Percentiles rank a stretch among this genome's conserved stretches.
These are phyloP conservation scores for Kuschelorhynchus macadamiae DNA, from an alignment of 2,888 invertebrate species.

Conservation along the genomic window DNA sequence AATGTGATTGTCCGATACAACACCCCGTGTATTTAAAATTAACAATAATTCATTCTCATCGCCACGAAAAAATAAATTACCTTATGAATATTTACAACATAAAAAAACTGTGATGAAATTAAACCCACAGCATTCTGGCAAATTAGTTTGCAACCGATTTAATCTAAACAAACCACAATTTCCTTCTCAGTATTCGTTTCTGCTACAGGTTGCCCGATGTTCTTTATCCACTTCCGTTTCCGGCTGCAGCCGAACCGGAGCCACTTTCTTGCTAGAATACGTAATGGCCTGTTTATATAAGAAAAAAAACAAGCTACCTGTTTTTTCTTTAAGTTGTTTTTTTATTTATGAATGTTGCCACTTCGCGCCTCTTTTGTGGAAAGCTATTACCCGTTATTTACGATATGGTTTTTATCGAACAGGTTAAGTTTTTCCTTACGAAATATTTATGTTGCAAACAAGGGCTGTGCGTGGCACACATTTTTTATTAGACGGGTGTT, in stretches of 20 bases:
- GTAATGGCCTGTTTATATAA: constrained; percentile 27
- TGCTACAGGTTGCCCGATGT: constrained; percentile 7
- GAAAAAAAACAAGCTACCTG: constrained; percentile 30
- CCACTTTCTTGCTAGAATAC: constrained; percentile 30
- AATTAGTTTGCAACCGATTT: too few relatives aligned
- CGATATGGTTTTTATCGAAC: constrained; percentile 32
- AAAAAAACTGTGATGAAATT: too few relatives aligned
- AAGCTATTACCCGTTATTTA: constrained; percentile 40
- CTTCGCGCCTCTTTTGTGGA: constrained; percentile 36
- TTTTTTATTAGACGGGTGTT: not conserved
- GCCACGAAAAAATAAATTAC: too few relatives aligned
- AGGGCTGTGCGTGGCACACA: constrained; percentile 17
- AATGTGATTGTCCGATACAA: too few relatives aligned
- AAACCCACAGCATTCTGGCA: too few relatives aligned
- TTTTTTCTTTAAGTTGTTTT: constrained; percentile 25
- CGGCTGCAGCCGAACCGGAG: constrained; percentile 19
- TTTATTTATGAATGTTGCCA: constrained; percentile 35
- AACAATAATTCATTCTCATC: too few relatives aligned
- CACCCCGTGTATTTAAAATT: too few relatives aligned
- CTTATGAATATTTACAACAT: too few relatives aligned
- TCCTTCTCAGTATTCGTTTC: too few relatives aligned
- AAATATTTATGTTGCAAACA: constrained; percentile 36
- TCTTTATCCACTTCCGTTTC: constrained; percentile 15
- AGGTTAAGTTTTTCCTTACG: constrained; percentile 28
- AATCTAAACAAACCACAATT: too few relatives aligned